These are phyloP conservation scores for Euspilapteryx auroguttella DNA, from an alignment of 2,888 invertebrate genomes.

Conservation along the genomic window DNA sequence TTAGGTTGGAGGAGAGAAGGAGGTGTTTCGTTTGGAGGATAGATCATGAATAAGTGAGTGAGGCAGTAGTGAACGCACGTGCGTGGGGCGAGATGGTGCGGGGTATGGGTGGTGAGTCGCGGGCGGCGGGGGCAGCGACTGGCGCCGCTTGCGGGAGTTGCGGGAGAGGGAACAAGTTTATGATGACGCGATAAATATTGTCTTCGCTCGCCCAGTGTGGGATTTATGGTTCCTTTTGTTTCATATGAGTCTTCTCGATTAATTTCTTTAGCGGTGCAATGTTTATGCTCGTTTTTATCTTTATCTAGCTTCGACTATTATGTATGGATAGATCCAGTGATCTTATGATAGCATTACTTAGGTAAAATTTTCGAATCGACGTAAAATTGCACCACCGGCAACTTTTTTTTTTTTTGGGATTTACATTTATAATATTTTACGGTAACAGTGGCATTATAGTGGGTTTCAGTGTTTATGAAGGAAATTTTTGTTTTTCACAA, in stretches of 20 bases:
- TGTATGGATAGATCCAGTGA: too few species aligned
- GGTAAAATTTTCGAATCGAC: too few species aligned
- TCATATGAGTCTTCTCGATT: constrained; percentile 42
- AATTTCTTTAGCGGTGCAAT: constrained; percentile 23
- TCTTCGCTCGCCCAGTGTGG: constrained; percentile 48
- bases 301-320: too few species aligned
- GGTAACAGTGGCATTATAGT: too few species aligned
- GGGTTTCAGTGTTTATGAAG: too few species aligned
- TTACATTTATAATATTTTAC: too few species aligned
- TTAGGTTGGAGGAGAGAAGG: constrained; percentile 23
- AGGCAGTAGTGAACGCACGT: constrained; percentile 42
- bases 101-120: constrained; percentile 11
- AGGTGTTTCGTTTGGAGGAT: constrained; percentile 18
- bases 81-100: constrained; percentile 22
- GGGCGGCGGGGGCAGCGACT: constrained; percentile 18
- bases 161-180: constrained; percentile 49
- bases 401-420: too few species aligned
- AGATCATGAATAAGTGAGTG: constrained; percentile 21
- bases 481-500: too few species aligned
- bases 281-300: too few species aligned
- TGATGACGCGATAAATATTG: constrained; percentile 47
- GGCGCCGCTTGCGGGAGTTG: constrained; percentile 54
- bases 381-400: too few species aligned
- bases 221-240: constrained; percentile 47
- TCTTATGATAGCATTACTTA: too few species aligned